Percentiles rank a stretch among this genome's conserved stretches.
Evolutionary conservation across 2,113 vertebrate species (phyloP).

Genomic region (Scomber colias): DNA sequence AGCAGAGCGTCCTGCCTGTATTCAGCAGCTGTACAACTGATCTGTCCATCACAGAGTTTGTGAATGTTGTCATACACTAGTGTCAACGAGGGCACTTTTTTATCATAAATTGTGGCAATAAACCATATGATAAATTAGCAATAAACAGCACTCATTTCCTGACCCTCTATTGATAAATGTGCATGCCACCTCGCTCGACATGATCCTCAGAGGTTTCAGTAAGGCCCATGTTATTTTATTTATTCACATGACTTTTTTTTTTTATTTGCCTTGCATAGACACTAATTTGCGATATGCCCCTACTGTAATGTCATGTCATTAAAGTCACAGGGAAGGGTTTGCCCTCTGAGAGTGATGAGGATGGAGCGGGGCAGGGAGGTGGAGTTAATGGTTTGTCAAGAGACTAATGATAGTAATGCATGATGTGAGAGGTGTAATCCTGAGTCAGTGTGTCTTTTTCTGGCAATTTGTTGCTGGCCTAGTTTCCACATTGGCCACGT

Average conservation of each 20-base stretch:
- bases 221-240: not conserved
- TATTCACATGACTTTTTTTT: not conserved
- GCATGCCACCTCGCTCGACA: not conserved
- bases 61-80: not conserved
- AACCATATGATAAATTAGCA: not conserved
- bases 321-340: not conserved
- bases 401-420: slow-evolving; percentile 27
- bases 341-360: not conserved
- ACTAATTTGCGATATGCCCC: not conserved
- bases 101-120: slow-evolving; percentile 19
- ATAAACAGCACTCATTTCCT: slow-evolving; percentile 3
- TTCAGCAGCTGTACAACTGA: not conserved
- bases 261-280: not conserved
- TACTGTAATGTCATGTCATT: slow-evolving; percentile 1
- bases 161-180: not conserved
- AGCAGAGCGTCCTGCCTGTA: not conserved
- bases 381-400: slow-evolving; percentile 6
- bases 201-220: not conserved
- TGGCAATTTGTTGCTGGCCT: slow-evolving; percentile 6
- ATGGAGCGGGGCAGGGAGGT: not conserved
- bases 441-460: not conserved
- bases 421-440: not conserved
- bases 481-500: too few relatives aligned
- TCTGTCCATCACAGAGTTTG: not conserved
- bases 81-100: not conserved